Base-by-base conservation (phyloP, 1,140 invertebrate genomes). In the Philaenus spumarius region DNA sequence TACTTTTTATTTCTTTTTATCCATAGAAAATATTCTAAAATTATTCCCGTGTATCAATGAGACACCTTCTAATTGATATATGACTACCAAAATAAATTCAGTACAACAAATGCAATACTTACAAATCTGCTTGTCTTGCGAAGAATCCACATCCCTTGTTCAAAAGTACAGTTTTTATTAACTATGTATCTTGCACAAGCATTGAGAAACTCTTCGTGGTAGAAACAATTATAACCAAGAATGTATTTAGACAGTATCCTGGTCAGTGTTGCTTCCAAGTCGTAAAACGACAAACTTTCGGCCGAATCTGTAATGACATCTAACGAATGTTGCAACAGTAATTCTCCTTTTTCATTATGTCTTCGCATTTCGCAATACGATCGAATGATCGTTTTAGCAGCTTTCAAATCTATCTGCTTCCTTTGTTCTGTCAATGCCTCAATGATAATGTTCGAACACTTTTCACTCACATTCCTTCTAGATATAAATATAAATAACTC, bases 201-300 rank as follows among this genome's bases (percentile, higher is more conserved):
- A 64, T 84, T 75, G 61, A 82, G 67, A 43, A 83, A 72, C 17
- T 71, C 66, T 63, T 80, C 76, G 64, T 82, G 71, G 65, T 84
- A 86, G 67, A 78, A 84, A 57, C 73, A 71, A 0, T 68, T 66
- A 53, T 73, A 14, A 19, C 15, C 26, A 15, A 19, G 68, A 19
- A 68, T 50, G 47, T 75, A 72, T 43, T 73, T 71, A 0, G 62
- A 62, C 17, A 71, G 69, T 17, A 82, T 61, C 63, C 68, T 77
- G 0, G 65, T 68, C 0, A 80, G 61, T 0, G 77, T 73, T 15
- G 64, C 67, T 15, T 78, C 63, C 11, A 84, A 64, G 7, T 81
- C 74, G 2, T 69, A 62, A 53, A 74, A 74, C 1, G 66, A 59
- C 26, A 80, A 68, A 5, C 71, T 55, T 34, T 76, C 66, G 1